Conservation (phyloP, 2,888 invertebrate species). For the Sminthurides aquaticus region DNA sequence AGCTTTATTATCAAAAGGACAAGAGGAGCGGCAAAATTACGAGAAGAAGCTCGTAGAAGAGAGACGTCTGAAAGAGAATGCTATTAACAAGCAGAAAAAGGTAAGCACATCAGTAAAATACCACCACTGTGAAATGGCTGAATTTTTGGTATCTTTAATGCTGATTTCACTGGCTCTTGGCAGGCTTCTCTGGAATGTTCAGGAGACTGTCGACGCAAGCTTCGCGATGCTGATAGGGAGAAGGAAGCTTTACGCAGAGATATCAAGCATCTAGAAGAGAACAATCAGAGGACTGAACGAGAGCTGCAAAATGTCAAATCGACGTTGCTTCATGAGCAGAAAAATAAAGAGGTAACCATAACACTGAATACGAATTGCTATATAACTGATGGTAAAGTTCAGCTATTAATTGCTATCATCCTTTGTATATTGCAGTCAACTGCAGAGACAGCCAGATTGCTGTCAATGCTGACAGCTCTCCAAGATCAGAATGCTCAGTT, state of each 20-base stretch:
- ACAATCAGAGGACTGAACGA: conserved; percentile 38
- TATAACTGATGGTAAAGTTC: no score
- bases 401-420: no score
- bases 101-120: conserved; percentile 17
- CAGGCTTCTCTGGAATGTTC: conserved; percentile 42
- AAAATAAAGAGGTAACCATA: conserved; percentile 38
- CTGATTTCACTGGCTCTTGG: not conserved
- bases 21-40: conserved; percentile 42
- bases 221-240: conserved; percentile 41
- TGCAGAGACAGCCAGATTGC: conserved; percentile 63
- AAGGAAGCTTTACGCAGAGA: conserved; percentile 40
- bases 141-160: no score
- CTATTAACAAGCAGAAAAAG: conserved; percentile 42
- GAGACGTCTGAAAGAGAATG: conserved; percentile 41
- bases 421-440: conserved; percentile 27
- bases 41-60: conserved; percentile 43
- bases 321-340: conserved; percentile 43
- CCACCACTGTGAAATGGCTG: no score
- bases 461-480: conserved; percentile 70
- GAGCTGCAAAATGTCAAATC: conserved; percentile 43
- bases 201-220: conserved; percentile 41
- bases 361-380: no score
- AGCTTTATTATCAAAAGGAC: conserved; percentile 42
- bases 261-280: conserved; percentile 40
- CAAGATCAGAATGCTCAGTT: conserved; percentile 86